phyloP scores from a whole-genome alignment of 2,797 vertebrate species.

The Champsocephalus esox region DNA sequence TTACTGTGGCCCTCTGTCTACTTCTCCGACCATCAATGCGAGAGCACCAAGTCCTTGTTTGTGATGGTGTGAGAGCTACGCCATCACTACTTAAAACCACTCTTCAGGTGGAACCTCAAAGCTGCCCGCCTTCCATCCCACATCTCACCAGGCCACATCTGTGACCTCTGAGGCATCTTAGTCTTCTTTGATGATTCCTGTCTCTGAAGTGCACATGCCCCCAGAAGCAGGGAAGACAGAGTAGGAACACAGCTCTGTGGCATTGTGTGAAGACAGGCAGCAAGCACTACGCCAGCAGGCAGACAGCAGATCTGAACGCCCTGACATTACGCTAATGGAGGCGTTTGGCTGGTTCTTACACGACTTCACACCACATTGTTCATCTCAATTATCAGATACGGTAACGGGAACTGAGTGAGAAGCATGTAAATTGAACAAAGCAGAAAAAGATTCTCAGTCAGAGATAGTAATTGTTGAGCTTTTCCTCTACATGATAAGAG shows the following conservation, averaged over 20 bases:
- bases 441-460: conserved; percentile 47
- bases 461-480: conserved; percentile 72
- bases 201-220: conserved; percentile 41
- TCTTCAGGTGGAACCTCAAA: conserved; percentile 59
- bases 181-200: conserved; percentile 20
- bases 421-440: conserved; percentile 68
- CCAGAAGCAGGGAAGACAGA: conserved; percentile 25
- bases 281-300: conserved; percentile 50
- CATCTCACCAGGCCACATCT: conserved; percentile 49
- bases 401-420: conserved; percentile 58
- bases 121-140: conserved; percentile 31
- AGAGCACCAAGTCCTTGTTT: conserved; percentile 59
- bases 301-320: conserved; percentile 69
- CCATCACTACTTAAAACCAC: conserved; percentile 44
- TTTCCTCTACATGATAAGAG: conserved; percentile 50
- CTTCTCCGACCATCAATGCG: conserved; percentile 77
- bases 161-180: conserved; percentile 59
- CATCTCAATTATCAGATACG: conserved; percentile 79
- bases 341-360: conserved; percentile 73
- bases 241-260: conserved; percentile 30
- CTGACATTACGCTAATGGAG: conserved; percentile 74
- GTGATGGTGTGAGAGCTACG: conserved; percentile 67
- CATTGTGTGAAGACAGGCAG: conserved; percentile 46
- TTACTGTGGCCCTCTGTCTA: conserved; percentile 75
- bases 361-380: conserved; percentile 74